Conservation (phyloP, 2,797 vertebrate species). For the Merluccius polli region DNA sequence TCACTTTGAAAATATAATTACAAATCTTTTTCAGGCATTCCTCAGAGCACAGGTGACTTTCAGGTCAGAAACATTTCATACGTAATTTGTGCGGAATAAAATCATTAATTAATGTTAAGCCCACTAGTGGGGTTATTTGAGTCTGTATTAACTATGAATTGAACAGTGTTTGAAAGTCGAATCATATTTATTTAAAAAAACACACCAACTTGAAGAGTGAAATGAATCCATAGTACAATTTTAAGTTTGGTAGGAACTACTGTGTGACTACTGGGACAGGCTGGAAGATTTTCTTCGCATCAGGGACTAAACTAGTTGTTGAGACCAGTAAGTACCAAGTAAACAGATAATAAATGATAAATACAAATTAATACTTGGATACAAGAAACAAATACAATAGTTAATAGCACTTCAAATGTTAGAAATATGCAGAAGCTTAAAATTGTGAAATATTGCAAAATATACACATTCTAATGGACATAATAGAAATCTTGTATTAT, state of each 20-base stretch:
- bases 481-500: not conserved
- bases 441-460: too few relatives aligned
- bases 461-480: not conserved
- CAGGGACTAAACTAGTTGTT: conserved; percentile 39
- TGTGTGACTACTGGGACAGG: not conserved
- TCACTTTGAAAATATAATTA: not conserved
- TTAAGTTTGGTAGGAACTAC: not conserved
- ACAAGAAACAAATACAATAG: not conserved
- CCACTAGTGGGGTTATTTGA: not conserved
- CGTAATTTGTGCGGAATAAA: not conserved
- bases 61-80: not conserved
- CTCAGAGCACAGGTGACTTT: not conserved
- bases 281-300: not conserved
- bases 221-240: not conserved
- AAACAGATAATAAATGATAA: not conserved
- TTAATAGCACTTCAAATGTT: not conserved
- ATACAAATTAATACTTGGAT: not conserved
- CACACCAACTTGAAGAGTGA: not conserved
- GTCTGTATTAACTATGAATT: not conserved
- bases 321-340: conserved; percentile 28
- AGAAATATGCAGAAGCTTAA: too few relatives aligned
- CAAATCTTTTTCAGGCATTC: not conserved
- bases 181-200: too few relatives aligned
- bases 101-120: not conserved
- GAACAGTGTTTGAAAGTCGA: not conserved